Conservation (phyloP, 1,140 invertebrate genomes). For the Cephus cinctus region DNA sequence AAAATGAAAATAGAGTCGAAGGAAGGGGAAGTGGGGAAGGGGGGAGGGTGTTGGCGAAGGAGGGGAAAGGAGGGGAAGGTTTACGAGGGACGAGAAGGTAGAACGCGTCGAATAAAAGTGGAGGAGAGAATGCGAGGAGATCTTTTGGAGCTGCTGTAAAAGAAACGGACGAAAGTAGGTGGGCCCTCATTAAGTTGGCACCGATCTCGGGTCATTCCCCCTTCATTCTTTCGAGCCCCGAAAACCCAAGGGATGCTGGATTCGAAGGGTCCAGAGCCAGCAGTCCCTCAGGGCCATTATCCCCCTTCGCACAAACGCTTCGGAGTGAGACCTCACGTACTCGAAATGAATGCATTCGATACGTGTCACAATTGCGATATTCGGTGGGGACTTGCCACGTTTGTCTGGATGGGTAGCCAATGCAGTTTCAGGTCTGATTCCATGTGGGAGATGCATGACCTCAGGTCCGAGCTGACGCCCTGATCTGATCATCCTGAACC, state of each 20-base stretch:
- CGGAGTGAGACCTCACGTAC: slow-evolving; percentile 35
- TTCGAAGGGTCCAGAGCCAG: slow-evolving; percentile 19
- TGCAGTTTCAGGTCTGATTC: too few species aligned
- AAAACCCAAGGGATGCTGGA: slow-evolving; percentile 15
- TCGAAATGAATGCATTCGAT: slow-evolving; percentile 37
- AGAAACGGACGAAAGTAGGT: slow-evolving; percentile 37
- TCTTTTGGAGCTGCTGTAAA: too few species aligned
- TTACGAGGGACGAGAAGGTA: too few species aligned
- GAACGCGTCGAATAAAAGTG: too few species aligned
- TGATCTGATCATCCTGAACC: too few species aligned
- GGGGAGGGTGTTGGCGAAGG: neutral
- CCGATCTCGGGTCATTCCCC: slow-evolving; percentile 28
- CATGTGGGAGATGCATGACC: too few species aligned
- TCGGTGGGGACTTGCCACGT: too few species aligned
- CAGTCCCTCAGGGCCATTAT: slow-evolving; percentile 29
- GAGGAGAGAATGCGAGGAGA: too few species aligned
- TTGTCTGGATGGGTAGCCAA: too few species aligned
- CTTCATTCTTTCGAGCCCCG: slow-evolving; percentile 23
- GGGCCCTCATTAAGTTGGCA: slow-evolving; percentile 43
- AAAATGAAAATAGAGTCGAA: neutral
- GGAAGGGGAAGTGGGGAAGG: neutral
- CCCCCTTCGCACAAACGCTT: neutral
- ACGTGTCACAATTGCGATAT: slow-evolving; percentile 27
- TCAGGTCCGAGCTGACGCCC: too few species aligned
- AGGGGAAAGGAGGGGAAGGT: too few species aligned